These are phyloP conservation scores for Xanthorhoe designata DNA, from an alignment of 2,888 invertebrate species.

Conservation along the genomic window DNA sequence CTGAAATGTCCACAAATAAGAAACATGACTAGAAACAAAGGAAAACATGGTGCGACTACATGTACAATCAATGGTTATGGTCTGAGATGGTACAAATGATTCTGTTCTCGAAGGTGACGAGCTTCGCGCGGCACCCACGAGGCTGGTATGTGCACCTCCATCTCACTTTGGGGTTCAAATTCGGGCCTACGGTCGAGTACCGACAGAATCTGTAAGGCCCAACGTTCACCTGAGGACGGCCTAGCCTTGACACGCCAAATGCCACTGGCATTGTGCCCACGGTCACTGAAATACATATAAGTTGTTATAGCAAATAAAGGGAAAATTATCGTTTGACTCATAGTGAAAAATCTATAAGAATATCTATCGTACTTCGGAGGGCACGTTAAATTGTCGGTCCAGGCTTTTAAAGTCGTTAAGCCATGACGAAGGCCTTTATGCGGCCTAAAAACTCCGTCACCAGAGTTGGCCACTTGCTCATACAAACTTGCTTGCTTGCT, in stretches of 20 bases:
- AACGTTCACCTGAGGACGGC: conserved; percentile 46
- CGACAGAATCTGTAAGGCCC: conserved; percentile 48
- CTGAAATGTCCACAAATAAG: conserved; percentile 31
- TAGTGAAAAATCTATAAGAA: no score
- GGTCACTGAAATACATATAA: conserved; percentile 7
- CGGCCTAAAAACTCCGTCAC: no score
- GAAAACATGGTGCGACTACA: conserved; percentile 42
- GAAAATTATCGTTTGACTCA: no score
- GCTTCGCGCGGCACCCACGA: conserved; percentile 49
- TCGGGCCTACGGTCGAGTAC: conserved; percentile 8
- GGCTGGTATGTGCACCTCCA: conserved; percentile 53
- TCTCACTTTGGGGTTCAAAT: conserved; percentile 32
- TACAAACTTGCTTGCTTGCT: no score
- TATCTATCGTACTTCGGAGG: no score
- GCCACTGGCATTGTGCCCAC: conserved; percentile 4
- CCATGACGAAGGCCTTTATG: no score
- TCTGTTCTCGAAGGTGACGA: conserved; percentile 45
- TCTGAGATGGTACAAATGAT: conserved; percentile 41
- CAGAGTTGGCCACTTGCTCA: no score
- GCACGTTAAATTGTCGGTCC: no score
- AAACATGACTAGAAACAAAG: conserved; percentile 1
- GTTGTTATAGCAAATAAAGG: background rate
- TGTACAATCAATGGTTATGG: conserved; percentile 50
- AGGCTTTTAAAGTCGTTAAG: no score
- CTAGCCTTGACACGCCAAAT: conserved; percentile 45